Evolutionary conservation across 2,113 vertebrate species (phyloP).

Genomic region (Lontra canadensis): DNA sequence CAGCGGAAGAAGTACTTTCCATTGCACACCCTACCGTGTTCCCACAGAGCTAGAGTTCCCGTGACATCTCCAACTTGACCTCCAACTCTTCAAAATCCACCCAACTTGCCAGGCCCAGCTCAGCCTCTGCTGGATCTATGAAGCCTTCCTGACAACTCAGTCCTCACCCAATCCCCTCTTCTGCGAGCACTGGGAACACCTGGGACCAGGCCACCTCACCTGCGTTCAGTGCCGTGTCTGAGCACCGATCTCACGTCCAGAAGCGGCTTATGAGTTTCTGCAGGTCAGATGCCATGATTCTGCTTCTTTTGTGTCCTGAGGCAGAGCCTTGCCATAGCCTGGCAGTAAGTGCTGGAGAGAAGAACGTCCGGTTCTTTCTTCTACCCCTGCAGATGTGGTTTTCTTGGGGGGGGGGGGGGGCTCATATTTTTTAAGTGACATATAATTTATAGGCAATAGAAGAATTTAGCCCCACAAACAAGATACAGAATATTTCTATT

Average conservation of each 20-base stretch:
- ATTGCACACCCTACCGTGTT: fast-evolving
- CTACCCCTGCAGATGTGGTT: not conserved
- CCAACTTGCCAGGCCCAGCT: not conserved
- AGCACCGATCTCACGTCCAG: fast-evolving
- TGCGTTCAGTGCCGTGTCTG: not conserved
- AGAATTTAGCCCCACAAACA: not conserved
- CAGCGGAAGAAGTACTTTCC: fast-evolving
- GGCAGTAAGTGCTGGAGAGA: not conserved
- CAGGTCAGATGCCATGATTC: not conserved
- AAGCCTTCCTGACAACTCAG: not conserved
- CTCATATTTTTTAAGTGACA: not conserved
- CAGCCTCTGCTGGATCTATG: not conserved
- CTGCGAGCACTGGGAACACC: fast-evolving
- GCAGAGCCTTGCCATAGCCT: fast-evolving
- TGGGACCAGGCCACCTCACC: not conserved
- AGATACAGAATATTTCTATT: not conserved
- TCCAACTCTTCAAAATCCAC: not conserved
- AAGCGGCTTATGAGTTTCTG: not conserved
- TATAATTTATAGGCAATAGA: not conserved
- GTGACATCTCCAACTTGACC: not conserved
- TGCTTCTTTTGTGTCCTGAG: not conserved
- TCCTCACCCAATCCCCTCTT: not conserved
- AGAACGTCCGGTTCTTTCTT: not conserved
- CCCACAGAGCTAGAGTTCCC: not conserved
- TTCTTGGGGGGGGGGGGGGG: fast-evolving